These are phyloP conservation scores for Eubasilissa regina DNA, from an alignment of 1,140 invertebrate species.

Conservation along the genomic window DNA sequence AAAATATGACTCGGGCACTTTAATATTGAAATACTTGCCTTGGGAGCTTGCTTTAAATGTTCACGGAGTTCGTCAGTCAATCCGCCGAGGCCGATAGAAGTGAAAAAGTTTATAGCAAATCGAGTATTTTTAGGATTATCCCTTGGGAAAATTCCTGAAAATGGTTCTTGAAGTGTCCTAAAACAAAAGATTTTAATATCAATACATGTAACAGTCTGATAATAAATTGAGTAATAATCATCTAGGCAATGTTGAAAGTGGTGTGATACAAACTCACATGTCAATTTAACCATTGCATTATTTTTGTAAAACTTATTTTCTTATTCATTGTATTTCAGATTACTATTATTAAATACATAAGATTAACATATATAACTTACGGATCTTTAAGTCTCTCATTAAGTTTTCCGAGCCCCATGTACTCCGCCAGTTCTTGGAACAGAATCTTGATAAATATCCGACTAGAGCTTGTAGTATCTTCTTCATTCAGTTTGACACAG, in stretches of 20 bases:
- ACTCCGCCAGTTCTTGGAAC: conserved; percentile 97
- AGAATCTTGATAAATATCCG: conserved; percentile 98
- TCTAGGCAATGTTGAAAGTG: no score
- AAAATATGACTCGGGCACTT: no score
- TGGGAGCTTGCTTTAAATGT: conserved; percentile 89
- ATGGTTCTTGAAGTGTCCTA: conserved; percentile 88
- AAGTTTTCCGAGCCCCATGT: conserved; percentile 94
- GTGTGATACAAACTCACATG: no score
- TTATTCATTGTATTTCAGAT: no score
- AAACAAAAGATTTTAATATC: conserved; percentile 60
- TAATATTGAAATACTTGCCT: conserved; percentile 65
- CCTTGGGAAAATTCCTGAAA: conserved; percentile 94
- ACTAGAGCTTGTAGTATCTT: conserved; percentile 97
- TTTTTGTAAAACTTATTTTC: no score
- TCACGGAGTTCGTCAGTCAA: conserved; percentile 94
- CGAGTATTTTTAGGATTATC: conserved; percentile 97
- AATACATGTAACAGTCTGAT: background rate
- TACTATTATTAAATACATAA: conserved; percentile 12
- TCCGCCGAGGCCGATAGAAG: conserved; percentile 97
- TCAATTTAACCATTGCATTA: no score
- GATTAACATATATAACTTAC: conserved; percentile 70
- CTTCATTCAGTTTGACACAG: conserved; percentile 94
- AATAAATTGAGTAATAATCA: no score
- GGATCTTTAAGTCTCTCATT: conserved; percentile 92
- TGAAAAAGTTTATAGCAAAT: conserved; percentile 99